Conservation (phyloP, 2,797 vertebrate genomes). For the Malacoctenus gilli region DNA sequence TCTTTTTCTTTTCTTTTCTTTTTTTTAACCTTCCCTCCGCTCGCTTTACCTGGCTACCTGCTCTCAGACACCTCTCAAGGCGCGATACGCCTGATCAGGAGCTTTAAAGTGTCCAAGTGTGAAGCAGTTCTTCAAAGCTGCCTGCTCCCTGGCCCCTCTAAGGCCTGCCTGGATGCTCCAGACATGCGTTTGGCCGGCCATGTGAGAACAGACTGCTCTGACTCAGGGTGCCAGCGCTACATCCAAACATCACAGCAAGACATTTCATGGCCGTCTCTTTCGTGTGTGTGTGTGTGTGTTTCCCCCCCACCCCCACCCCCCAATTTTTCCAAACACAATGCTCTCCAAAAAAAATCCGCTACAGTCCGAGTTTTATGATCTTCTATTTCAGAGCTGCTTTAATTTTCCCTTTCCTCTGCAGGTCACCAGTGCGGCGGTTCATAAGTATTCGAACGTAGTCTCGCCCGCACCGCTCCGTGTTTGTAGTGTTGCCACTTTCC, state of each 20-base stretch:
- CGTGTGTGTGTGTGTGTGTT: no score
- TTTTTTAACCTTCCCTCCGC: not conserved
- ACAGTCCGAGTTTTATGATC: conserved; percentile 70
- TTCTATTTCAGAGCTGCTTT: conserved; percentile 12
- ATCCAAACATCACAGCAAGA: conserved; percentile 80
- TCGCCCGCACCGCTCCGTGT: conserved; percentile 51
- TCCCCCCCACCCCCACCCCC: conserved; percentile 47
- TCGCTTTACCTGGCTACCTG: conserved; percentile 29
- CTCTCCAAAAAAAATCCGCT: conserved; percentile 60
- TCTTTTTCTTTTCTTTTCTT: conserved; percentile 7
- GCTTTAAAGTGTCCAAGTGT: conserved; percentile 40
- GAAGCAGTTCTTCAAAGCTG: conserved; percentile 61
- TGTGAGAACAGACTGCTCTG: conserved; percentile 80
- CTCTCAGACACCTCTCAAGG: conserved; percentile 22
- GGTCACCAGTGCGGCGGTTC: conserved; percentile 60
- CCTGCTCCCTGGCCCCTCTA: conserved; percentile 63
- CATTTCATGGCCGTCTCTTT: conserved; percentile 72
- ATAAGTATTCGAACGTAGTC: conserved; percentile 51
- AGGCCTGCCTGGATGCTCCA: conserved; percentile 63
- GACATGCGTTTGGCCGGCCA: conserved; percentile 73
- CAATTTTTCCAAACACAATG: conserved; percentile 50
- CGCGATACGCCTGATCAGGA: conserved; percentile 50
- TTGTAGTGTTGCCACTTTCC: conserved; percentile 65
- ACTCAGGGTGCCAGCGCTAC: conserved; percentile 76
- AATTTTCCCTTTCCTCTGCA: conserved; percentile 39